phyloP scores from a whole-genome alignment of 2,797 vertebrate species.

The Mormyrus proboscirostris region DNA sequence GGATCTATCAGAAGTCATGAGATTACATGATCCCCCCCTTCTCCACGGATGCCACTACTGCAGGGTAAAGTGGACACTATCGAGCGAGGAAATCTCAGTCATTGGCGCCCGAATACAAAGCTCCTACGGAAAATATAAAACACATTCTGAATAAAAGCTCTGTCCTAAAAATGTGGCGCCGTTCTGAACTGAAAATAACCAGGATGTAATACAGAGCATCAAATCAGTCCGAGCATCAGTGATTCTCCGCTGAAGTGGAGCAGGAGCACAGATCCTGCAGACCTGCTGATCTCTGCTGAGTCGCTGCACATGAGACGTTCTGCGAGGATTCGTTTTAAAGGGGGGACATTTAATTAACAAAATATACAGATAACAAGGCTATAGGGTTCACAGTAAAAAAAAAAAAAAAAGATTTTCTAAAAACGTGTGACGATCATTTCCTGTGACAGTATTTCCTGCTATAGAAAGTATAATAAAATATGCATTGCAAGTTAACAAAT shows the following conservation, averaged over 20 bases:
- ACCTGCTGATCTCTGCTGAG: neutral
- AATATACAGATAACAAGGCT: neutral
- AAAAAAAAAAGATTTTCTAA: neutral
- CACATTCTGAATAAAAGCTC: neutral
- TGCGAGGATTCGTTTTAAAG: neutral
- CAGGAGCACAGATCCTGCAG: neutral
- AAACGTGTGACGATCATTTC: neutral
- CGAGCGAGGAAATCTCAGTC: neutral
- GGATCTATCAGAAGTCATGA: slow-evolving; percentile 47
- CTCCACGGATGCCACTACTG: neutral
- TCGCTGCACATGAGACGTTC: neutral
- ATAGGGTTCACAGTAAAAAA: neutral
- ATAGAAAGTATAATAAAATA: neutral
- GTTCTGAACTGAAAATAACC: slow-evolving; percentile 2
- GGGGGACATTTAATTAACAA: neutral
- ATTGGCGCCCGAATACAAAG: neutral
- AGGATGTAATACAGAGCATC: neutral
- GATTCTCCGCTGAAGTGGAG: neutral
- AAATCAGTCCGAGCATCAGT: neutral
- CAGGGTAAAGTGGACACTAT: neutral
- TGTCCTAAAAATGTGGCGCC: neutral
- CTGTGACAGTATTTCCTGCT: neutral
- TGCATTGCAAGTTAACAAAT: neutral
- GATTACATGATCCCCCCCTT: slow-evolving; percentile 33
- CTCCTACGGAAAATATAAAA: neutral